A percentile compares a stretch with the other conserved stretches of the same genome.
Conservation (phyloP, 64 coral and sea anemone genomes). For the Actinia tenebrosa region DNA sequence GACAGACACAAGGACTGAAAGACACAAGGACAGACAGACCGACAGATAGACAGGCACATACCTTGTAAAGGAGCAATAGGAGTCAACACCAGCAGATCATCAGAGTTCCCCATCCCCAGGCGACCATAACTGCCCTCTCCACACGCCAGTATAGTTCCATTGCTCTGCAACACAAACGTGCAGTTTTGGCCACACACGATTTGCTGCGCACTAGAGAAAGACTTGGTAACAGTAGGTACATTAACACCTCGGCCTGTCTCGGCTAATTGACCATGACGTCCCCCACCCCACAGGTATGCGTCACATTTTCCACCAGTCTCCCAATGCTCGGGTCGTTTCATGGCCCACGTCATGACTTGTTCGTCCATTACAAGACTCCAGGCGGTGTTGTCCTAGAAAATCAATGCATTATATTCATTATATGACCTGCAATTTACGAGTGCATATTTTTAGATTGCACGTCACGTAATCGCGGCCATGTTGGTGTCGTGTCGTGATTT, state of each 20-base stretch:
- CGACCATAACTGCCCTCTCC: conserved; percentile 86
- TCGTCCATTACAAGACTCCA: conserved; percentile 87
- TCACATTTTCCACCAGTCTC: conserved; percentile 77
- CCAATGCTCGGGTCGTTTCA: conserved; percentile 75
- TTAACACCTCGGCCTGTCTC: conserved; percentile 75
- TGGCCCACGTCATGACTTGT: conserved; percentile 83
- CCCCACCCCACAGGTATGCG: conserved; percentile 83
- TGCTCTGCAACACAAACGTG: conserved; percentile 62
- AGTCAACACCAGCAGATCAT: conserved; percentile 61
- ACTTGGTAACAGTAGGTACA: conserved; percentile 71
- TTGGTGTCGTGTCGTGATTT: no score
- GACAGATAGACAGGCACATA: neutral
- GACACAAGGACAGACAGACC: neutral
- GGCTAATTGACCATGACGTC: conserved; percentile 73
- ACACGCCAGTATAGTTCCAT: conserved; percentile 66
- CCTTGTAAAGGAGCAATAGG: conserved; percentile 70
- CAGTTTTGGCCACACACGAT: conserved; percentile 84
- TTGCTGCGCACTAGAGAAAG: conserved; percentile 60
- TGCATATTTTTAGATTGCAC: no score
- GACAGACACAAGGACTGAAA: no score
- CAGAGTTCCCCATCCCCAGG: conserved; percentile 86
- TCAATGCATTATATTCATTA: neutral
- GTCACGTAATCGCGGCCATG: no score
- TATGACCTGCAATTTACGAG: no score
- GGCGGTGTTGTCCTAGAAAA: conserved; percentile 51